phyloP scores from a whole-genome alignment of 2,888 invertebrate genomes.

The Beris chalybata region DNA sequence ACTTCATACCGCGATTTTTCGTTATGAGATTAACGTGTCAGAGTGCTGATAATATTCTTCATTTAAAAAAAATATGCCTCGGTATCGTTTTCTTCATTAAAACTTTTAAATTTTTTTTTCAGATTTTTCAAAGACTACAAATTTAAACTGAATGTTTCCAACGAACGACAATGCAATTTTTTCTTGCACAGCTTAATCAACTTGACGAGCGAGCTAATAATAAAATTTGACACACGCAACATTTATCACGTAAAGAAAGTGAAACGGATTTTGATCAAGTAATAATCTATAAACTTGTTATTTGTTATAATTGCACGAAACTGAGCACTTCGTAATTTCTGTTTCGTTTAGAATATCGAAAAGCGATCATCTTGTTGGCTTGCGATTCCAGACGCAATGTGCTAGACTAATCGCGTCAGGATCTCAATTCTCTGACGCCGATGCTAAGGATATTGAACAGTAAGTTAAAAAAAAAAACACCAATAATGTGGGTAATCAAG shows the following conservation, averaged over 20 bases:
- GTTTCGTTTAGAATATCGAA: conserved; percentile 47
- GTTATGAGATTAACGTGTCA: too few relatives aligned
- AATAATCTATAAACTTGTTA: conserved; percentile 35
- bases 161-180: conserved; percentile 53
- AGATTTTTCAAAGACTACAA: conserved; percentile 55
- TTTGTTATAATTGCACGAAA: neutral
- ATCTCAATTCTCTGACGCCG: conserved; percentile 48
- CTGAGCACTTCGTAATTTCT: neutral
- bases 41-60: too few relatives aligned
- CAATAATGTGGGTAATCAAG: neutral
- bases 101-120: conserved; percentile 38
- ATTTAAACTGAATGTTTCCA: conserved; percentile 51
- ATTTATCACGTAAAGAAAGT: conserved; percentile 54
- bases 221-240: conserved; percentile 53
- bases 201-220: conserved; percentile 51
- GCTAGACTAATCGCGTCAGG: conserved; percentile 50
- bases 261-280: conserved; percentile 52
- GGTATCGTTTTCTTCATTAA: too few relatives aligned
- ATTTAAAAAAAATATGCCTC: too few relatives aligned
- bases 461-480: conserved; percentile 37
- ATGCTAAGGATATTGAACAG: conserved; percentile 53
- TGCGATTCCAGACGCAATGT: conserved; percentile 54
- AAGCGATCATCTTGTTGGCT: conserved; percentile 51
- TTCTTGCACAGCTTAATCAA: conserved; percentile 51
- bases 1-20: too few relatives aligned